Evolutionary conservation across 1,140 invertebrate genomes (phyloP), one percentile per base, ranked within the genome.

Genomic region (Drosophila pectinifera): DNA sequence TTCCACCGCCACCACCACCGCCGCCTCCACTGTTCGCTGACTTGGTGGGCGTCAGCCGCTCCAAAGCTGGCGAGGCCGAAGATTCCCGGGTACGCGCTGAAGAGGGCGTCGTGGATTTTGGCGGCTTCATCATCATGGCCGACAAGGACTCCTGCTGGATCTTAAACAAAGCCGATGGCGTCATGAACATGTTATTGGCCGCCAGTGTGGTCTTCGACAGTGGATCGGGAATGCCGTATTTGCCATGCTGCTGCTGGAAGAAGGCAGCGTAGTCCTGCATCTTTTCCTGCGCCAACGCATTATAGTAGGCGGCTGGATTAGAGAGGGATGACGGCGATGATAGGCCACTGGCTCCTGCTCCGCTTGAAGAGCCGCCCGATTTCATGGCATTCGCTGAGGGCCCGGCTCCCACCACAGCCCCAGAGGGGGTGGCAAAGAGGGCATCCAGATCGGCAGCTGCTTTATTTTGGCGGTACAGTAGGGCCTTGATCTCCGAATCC

Each of bases 171-270:
- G 93, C 85, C 65, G 93, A 93, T 14, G 93, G 93, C 41, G 93
- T 94, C 73, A 95, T 92, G 48, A 95, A 95, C 94, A 95, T 95
- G 77, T 95, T 95, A 74, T 95, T 95, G 3, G 94, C 94, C 1
- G 94, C 95, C 67, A 95, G 90, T 28, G 95, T 95, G n/a, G 94
- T 94, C 78, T 95, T 95, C 0, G 95, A 95, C 93, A 95, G 93
- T 0, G 95, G 95, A 93, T 95, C 95, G 1, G 95, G 95, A 76
- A 95, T 94, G 16, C 85, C 84, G 34, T 91, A 91, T 64, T 92
- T 91, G 54, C 80, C 80, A 49, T 90, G 88, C 18, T 91, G 84
- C 51, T 91, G 90, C 73, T 91, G 90, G 51, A 92, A 91, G 57
- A 90, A 91, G 24, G 90, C 79, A 2, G 91, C 76, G 53, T 92